Conservation (phyloP, 1,140 invertebrate genomes). For the Papilio polyxenes region DNA sequence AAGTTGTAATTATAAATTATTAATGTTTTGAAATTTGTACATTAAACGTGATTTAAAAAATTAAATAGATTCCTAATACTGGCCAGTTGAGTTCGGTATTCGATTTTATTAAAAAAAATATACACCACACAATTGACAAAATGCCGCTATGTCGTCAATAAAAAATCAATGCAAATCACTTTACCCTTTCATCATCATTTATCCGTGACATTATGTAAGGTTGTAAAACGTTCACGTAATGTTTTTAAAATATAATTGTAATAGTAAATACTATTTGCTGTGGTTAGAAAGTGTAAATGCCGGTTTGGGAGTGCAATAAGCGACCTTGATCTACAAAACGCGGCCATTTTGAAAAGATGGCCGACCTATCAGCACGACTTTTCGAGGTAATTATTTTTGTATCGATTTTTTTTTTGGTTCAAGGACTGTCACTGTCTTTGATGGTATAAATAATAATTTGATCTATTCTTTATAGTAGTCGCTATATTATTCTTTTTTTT, state of each 20-base stretch:
- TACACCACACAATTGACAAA: not conserved
- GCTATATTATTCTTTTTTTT: no score
- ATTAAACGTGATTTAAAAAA: not conserved
- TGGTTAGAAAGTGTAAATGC: slow-evolving; percentile 31
- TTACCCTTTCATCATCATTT: not conserved
- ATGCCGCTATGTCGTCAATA: not conserved
- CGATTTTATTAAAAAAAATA: not conserved
- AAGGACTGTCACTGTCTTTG: not conserved
- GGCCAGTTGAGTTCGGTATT: not conserved
- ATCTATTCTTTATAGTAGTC: no score
- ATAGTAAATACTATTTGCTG: slow-evolving; percentile 13
- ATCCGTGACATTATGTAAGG: slow-evolving; percentile 7
- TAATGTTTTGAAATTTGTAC: not conserved
- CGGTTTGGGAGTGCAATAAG: slow-evolving; percentile 43
- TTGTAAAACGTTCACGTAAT: slow-evolving; percentile 26
- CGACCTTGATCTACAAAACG: slow-evolving; percentile 64
- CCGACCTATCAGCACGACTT: slow-evolving; percentile 61
- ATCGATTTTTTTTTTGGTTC: slow-evolving; percentile 31
- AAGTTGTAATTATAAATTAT: not conserved
- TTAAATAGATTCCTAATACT: not conserved
- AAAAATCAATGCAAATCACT: not conserved
- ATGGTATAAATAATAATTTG: not conserved
- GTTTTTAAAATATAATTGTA: slow-evolving; percentile 1
- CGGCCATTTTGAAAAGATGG: slow-evolving; percentile 65
- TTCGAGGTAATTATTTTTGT: slow-evolving; percentile 57